Evolutionary conservation across 1,140 invertebrate species (phyloP), one percentile per base, ranked within the genome.

Genomic region (Brachionus angularis): DNA sequence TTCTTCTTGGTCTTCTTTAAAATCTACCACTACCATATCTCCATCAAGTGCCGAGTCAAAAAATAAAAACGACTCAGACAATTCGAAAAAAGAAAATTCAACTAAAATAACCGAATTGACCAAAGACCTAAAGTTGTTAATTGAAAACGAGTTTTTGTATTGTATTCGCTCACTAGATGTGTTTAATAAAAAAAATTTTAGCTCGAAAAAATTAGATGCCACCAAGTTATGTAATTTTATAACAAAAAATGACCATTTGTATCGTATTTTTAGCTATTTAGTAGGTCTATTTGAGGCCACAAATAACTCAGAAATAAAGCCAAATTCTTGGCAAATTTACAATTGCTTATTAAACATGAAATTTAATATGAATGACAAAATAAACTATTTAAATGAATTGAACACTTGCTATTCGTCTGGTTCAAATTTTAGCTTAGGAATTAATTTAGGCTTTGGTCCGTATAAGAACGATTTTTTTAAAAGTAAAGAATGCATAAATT

Each of bases 321-420:
- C 47, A 31, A 67, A 46, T 18, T 67, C 62, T 5, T 67, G 62
- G 62, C 42, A 46, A 67, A 67, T 67, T 49, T 67, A 67, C 23
- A 67, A 67, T 46, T 67, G 62, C 18, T 34, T 67, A 33, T 34
- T 67, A 2, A 46, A 47, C 16, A 67, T 67, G 62, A 46, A 50
- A 46, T 67, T 67, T 67, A 33, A 5, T 10, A 67, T 67, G 62
- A 10, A 67, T n/a, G 62, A 67, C 23, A 67, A 67, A 27, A 44
- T 67, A 31, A 67, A 27, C 25, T 67, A 67, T 21, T 36, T 67
- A 23, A 67, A 16, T 29, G 42, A 67, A 34, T 8, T 67, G 18
- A 67, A 47, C 16, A 23, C 46, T 14, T 47, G 29, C 8, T 4
- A 25, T 10, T 50, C 47, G 42, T 23, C 39, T 3, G 62, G 62